phyloP scores from a whole-genome alignment of 2,797 vertebrate species.

The Brachyrhaphis roseni region DNA sequence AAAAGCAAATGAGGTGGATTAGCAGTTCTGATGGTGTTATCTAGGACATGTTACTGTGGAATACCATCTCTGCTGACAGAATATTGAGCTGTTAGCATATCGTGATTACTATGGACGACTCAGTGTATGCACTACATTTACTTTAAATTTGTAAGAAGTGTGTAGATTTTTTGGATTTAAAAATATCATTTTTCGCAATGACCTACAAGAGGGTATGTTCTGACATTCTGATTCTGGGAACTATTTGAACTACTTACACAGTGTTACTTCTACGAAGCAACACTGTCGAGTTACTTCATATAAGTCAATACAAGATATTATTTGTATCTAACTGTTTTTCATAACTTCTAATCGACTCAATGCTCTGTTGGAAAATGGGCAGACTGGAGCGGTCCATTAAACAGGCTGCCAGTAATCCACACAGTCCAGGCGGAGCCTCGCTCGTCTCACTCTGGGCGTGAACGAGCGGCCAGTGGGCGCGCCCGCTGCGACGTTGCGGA shows the following conservation, averaged over 20 bases:
- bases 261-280: too few species aligned
- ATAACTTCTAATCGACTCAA: not conserved
- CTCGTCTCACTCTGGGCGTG: conserved; percentile 40
- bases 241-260: not conserved
- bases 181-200: not conserved
- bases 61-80: not conserved
- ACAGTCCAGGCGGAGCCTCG: conserved; percentile 44
- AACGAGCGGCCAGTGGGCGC: conserved; percentile 74
- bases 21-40: not conserved
- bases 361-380: not conserved
- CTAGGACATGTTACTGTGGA: not conserved
- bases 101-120: not conserved
- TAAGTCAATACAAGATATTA: not conserved
- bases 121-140: not conserved
- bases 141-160: not conserved
- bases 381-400: not conserved
- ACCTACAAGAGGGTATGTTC: not conserved
- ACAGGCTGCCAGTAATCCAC: not conserved
- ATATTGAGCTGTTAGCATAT: not conserved
- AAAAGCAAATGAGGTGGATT: not conserved
- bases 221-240: not conserved
- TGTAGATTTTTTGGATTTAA: not conserved
- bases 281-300: not conserved
- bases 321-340: not conserved
- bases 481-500: conserved; percentile 82